Base-by-base conservation (phyloP, 2,797 vertebrate species). In the Cuniculus paca region DNA sequence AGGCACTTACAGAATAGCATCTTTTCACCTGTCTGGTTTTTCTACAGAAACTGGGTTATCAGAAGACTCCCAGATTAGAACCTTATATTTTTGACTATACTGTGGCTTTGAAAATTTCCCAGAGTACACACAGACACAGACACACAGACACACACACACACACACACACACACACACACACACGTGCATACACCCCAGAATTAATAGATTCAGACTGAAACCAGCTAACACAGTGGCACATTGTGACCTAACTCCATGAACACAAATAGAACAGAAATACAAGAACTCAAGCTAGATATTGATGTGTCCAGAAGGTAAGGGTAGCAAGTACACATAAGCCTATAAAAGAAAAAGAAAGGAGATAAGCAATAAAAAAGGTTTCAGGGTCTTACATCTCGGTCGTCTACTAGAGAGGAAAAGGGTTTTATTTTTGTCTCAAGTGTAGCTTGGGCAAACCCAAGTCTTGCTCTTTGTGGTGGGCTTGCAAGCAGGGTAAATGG, bases 341-440 rank as follows among this genome's bases (percentile, higher is more conserved):
- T 78, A 39, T 74, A 61, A 88, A 78, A 13, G 39, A 91, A 36
- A 52, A 22, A 78, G 68, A 70, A 8, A 36, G 60, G 70, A 81
- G 78, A 91, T 31, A 90, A 90, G 26, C 52, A 90, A 54, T 90
- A 81, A 84, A 70, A 50, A 77, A 90, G 39, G 11, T 84, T 94
- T 74, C n/a, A 65, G 88, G 84, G n/a, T 74, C 60, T 79, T 78
- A 26, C 36, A 83, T 83, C 88, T 86, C 36, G 45, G 28, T 31
- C 22, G 28, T 65, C 83, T 79, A 22, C 90, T 74, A 56, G 56
- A 85, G 93, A 90, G 94, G 91, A 70, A 92, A 93, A 97, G 70
- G 60, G 48, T 94, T 97, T 97, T 97, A 97, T 97, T 98, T 97
- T 92, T 95, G 96, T 97, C 95, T 94, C 58, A 39, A 94, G 95